A percentile compares a stretch with the other conserved stretches of the same genome.
Evolutionary conservation across 2,888 invertebrate species (phyloP).

Genomic region (Diploptera punctata): DNA sequence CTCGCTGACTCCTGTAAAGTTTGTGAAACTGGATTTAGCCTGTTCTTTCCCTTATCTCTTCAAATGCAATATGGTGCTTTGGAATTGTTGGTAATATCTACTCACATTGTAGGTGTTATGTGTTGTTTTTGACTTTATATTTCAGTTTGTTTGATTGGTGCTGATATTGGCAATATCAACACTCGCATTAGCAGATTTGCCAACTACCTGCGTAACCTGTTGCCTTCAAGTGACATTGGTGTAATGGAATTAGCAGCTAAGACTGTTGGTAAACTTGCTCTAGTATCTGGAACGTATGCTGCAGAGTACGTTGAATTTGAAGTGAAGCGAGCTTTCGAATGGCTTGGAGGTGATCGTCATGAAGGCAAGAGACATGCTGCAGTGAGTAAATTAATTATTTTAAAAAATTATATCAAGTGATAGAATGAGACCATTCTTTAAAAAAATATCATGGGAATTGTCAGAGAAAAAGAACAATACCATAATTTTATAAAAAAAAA

Average conservation of each 20-base stretch:
- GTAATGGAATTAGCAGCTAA: slow-evolving; percentile 97
- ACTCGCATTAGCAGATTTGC: slow-evolving; percentile 91
- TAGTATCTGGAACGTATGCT: slow-evolving; percentile 91
- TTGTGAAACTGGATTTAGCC: too few relatives aligned
- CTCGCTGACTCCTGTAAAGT: too few relatives aligned
- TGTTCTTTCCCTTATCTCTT: too few relatives aligned
- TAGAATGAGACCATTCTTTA: too few relatives aligned
- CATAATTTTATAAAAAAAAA: too few relatives aligned
- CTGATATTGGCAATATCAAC: slow-evolving; percentile 91
- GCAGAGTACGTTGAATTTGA: slow-evolving; percentile 99
- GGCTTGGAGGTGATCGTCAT: slow-evolving; percentile 89
- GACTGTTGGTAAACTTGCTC: slow-evolving; percentile 91
- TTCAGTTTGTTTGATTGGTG: slow-evolving; percentile 89
- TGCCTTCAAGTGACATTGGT: slow-evolving; percentile 89
- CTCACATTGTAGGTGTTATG: neutral
- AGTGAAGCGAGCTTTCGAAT: slow-evolving; percentile 94
- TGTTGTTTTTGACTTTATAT: slow-evolving; percentile 45
- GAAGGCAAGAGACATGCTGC: slow-evolving; percentile 93
- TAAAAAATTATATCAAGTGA: too few relatives aligned
- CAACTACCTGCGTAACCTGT: slow-evolving; percentile 86
- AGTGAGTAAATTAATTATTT: slow-evolving; percentile 58
- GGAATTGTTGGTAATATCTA: neutral
- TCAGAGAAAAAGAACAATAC: too few relatives aligned
- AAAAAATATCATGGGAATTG: too few relatives aligned
- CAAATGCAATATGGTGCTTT: neutral